Evolutionary conservation across 2,113 vertebrate species (phyloP).

Genomic region (Entelurus aequoreus): DNA sequence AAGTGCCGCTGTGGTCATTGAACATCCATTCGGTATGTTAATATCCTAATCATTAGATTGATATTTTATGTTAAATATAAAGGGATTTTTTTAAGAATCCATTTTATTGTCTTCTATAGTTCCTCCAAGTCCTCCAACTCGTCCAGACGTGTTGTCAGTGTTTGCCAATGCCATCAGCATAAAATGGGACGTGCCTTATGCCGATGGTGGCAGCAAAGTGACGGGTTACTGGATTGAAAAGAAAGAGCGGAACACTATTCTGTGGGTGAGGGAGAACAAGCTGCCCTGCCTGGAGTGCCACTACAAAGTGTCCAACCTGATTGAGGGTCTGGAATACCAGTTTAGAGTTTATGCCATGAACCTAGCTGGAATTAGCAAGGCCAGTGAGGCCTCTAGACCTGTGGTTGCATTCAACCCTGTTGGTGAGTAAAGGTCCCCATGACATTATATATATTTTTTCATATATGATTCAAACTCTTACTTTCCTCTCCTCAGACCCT

Average conservation of each 20-base stretch:
- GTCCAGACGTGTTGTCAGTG: constrained; percentile 87
- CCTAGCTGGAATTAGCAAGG: constrained; percentile 92
- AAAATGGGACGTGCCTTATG: constrained; percentile 94
- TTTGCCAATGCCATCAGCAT: constrained; percentile 86
- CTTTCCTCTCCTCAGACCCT: constrained; percentile 71
- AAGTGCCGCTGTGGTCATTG: constrained; percentile 83
- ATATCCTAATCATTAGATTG: neutral
- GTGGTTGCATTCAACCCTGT: constrained; percentile 93
- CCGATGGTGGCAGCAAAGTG: constrained; percentile 92
- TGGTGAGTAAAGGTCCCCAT: constrained; percentile 71
- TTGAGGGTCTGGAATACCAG: constrained; percentile 96
- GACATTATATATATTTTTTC: too few species aligned
- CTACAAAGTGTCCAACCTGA: constrained; percentile 86
- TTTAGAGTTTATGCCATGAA: constrained; percentile 97
- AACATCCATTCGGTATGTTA: constrained; percentile 91
- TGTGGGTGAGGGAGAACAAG: constrained; percentile 98
- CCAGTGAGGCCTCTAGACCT: constrained; percentile 93
- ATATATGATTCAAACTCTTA: neutral
- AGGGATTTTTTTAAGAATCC: neutral
- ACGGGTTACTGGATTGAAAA: constrained; percentile 98
- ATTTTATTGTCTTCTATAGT: constrained; percentile 62
- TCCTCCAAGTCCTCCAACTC: constrained; percentile 89
- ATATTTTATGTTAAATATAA: neutral
- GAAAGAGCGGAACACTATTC: constrained; percentile 96
- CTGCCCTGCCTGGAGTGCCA: constrained; percentile 86